A percentile compares a stretch with the other conserved stretches of the same genome.
These are phyloP conservation scores for Heterodera schachtii DNA, from an alignment of 1,140 invertebrate genomes.

Conservation along the genomic window DNA sequence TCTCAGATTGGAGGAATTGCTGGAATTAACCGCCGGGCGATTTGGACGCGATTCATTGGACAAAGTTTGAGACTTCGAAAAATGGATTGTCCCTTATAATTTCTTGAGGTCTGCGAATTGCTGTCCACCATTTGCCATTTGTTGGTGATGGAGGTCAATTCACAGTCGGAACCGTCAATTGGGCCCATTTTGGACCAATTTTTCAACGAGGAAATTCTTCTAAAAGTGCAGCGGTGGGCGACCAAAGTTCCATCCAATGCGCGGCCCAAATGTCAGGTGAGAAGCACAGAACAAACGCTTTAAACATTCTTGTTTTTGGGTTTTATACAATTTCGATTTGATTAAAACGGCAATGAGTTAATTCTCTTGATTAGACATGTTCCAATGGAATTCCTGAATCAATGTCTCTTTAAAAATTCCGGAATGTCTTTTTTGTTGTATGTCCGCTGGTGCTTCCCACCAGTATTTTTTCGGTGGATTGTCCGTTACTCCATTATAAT, in stretches of 20 bases:
- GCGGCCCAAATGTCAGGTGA: conserved; percentile 76
- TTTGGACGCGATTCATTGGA: conserved; percentile 20
- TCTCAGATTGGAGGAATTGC: conserved; percentile 83
- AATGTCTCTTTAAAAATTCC: no score
- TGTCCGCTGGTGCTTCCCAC: no score
- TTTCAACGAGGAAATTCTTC: conserved; percentile 68
- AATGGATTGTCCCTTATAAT: background rate
- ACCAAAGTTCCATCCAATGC: conserved; percentile 74
- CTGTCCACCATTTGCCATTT: conserved; percentile 86
- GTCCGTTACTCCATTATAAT: no score
- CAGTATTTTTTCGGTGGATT: no score
- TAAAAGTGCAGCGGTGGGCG: conserved; percentile 70
- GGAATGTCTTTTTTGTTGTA: no score
- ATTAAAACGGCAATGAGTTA: no score
- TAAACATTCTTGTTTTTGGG: no score
- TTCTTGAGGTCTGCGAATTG: conserved; percentile 89
- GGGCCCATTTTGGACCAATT: conserved; percentile 69
- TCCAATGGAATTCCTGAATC: no score
- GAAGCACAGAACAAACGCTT: no score
- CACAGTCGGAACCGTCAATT: conserved; percentile 54
- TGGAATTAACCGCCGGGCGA: conserved; percentile 72
- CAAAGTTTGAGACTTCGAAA: conserved; percentile 62
- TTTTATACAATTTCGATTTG: no score
- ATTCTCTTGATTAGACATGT: no score
- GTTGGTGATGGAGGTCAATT: conserved; percentile 78